Evolutionary conservation across 2,797 vertebrate genomes (phyloP).

Genomic region (Amblyopsis hoosieri): DNA sequence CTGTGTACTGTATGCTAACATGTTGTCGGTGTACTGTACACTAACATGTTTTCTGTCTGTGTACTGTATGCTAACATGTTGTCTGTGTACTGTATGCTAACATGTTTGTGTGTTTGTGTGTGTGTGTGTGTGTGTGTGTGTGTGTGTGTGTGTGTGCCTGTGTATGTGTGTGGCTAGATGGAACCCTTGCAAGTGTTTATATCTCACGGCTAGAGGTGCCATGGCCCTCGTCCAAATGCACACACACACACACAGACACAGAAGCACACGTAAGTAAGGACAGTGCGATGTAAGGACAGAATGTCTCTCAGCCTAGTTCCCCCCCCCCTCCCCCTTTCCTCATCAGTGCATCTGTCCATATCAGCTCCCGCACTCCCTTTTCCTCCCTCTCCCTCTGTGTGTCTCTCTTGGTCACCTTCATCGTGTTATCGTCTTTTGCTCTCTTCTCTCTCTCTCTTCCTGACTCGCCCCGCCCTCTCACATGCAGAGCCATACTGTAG

Average conservation of each 20-base stretch:
- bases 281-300: conserved; percentile 63
- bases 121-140: not conserved
- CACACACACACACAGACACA: conserved; percentile 10
- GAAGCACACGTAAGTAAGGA: conserved; percentile 38
- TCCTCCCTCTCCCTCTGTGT: conserved; percentile 3
- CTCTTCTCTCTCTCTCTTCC: not conserved
- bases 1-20: too few relatives aligned
- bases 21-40: too few relatives aligned
- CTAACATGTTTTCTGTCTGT: too few relatives aligned
- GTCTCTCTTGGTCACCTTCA: not conserved
- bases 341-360: conserved; percentile 16
- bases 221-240: conserved; percentile 40
- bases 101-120: conserved; percentile 18
- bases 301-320: conserved; percentile 52
- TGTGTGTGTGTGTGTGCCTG: conserved; percentile 25
- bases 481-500: not conserved
- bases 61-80: too few relatives aligned
- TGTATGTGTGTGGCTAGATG: conserved; percentile 19
- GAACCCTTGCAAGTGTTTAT: conserved; percentile 54
- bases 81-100: too few relatives aligned
- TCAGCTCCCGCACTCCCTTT: conserved; percentile 1
- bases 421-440: not conserved
- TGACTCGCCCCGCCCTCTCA: conserved; percentile 1
- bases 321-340: not conserved
- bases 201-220: conserved; percentile 74